Evolutionary conservation across 2,113 vertebrate genomes (phyloP).

Genomic region (Centrocercus urophasianus): DNA sequence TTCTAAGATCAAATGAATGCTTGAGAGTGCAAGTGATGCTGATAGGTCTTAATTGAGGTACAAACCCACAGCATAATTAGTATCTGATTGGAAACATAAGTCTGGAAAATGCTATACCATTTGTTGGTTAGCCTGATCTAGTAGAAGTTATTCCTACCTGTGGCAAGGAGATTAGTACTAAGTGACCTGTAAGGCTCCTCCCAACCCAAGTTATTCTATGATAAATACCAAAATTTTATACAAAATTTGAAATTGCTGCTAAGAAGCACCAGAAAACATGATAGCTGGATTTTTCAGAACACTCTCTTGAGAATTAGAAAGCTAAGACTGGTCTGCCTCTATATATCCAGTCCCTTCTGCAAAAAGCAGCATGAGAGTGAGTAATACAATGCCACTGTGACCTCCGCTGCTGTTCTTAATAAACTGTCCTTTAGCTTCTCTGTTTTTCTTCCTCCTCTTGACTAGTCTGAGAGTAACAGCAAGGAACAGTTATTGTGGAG

Average conservation of each 20-base stretch:
- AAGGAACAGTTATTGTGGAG: background rate
- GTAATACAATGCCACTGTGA: accelerated
- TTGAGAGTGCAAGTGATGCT: background rate
- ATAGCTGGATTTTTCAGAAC: background rate
- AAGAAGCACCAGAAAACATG: background rate
- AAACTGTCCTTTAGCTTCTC: background rate
- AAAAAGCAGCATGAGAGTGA: background rate
- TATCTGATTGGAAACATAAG: background rate
- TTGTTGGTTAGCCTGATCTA: background rate
- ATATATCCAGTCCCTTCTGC: background rate
- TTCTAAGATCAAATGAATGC: background rate
- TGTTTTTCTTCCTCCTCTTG: background rate
- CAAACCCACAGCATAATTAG: background rate
- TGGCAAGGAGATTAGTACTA: background rate
- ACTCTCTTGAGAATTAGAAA: background rate
- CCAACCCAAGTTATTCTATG: background rate
- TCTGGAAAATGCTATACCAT: background rate
- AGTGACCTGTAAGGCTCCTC: background rate
- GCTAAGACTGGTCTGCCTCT: background rate
- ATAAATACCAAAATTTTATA: background rate
- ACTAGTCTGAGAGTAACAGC: background rate
- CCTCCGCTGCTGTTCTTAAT: background rate
- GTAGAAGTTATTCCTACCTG: background rate
- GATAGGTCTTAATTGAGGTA: background rate
- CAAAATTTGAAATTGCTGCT: background rate